Evolutionary conservation across 2,888 invertebrate genomes (phyloP), one percentile per base, ranked within the genome.

Genomic region (Serrognathus titanus): DNA sequence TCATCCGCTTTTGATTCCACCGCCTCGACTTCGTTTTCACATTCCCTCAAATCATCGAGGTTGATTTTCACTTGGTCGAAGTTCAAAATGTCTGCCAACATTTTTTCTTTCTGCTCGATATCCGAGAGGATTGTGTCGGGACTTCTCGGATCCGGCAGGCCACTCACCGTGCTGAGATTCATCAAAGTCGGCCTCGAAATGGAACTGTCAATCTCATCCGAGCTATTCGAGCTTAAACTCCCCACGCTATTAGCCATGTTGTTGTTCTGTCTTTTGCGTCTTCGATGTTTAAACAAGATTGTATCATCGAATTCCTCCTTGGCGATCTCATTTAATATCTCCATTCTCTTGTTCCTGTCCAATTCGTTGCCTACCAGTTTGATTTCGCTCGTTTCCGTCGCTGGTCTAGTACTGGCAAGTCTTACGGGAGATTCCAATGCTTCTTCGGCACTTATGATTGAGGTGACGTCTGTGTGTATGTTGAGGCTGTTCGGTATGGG

Each of bases 101-200:
- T 81, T 71, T 86, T 88, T 66, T 91, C 90, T 71, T 91, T 91
- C 61, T 84, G 82, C 71, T 86, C 86, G 40, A 91, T 87, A 63
- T 90, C 86, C 63, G 85, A 83, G 64, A 86, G 83, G 49, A 91
- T 83, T 0, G 84, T 82, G 61, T 83, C 83, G 3, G 86, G 86
- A 73, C 86, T 86, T 67, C 81, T 78, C 47, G 81, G 75, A 65
- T 85, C 82, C 1, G 82, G 79, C 43, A 80, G 69, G 62, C 81
- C 68, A 5, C 74, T 74, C 1, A 60, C 57, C 6, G 78, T 77
- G 62, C 81, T 82, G 4, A 79, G 72, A 55, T 78, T 80, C 80
- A 82, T 79, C 13, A 79, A 59, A 2, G 77, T 79, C 1, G 81
- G 77, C 51, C 72, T 73, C 12, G 72, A 75, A 2, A 61, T 59